These are phyloP conservation scores for Trypoxylon attenuatum DNA, from an alignment of 2,888 invertebrate genomes.

Conservation along the genomic window DNA sequence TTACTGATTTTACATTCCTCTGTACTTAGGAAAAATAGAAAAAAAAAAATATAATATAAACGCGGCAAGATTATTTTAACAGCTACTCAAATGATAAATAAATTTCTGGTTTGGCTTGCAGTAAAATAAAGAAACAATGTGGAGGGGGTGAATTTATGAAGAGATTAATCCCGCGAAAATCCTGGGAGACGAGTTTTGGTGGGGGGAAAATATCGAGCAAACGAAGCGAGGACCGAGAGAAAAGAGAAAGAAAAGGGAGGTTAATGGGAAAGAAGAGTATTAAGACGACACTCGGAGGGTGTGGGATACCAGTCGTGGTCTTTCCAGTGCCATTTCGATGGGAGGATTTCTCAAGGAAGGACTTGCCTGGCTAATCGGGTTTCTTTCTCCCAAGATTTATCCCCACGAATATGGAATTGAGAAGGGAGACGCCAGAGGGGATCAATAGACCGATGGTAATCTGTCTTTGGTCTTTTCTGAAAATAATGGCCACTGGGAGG, in stretches of 20 bases:
- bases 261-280: slow-evolving; percentile 32
- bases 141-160: slow-evolving; percentile 31
- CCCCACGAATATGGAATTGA: neutral
- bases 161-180: slow-evolving; percentile 55
- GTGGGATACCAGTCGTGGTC: slow-evolving; percentile 16
- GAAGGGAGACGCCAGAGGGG: neutral
- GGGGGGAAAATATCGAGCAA: neutral
- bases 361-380: slow-evolving; percentile 24
- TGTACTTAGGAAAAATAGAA: too few species aligned
- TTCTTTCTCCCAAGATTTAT: slow-evolving; percentile 15
- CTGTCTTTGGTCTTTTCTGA: too few species aligned
- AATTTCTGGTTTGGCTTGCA: too few species aligned
- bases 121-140: too few species aligned
- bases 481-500: too few species aligned
- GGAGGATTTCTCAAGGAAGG: neutral
- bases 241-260: slow-evolving; percentile 12
- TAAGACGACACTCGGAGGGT: neutral
- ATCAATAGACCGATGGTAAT: slow-evolving; percentile 7
- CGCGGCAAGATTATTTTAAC: too few species aligned
- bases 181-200: slow-evolving; percentile 28
- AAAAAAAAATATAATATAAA: too few species aligned
- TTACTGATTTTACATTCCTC: too few species aligned
- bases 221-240: slow-evolving; percentile 4
- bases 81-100: too few species aligned
- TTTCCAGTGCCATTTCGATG: neutral